phyloP scores from a whole-genome alignment of 2,888 invertebrate species.

The Graphium colonna region DNA sequence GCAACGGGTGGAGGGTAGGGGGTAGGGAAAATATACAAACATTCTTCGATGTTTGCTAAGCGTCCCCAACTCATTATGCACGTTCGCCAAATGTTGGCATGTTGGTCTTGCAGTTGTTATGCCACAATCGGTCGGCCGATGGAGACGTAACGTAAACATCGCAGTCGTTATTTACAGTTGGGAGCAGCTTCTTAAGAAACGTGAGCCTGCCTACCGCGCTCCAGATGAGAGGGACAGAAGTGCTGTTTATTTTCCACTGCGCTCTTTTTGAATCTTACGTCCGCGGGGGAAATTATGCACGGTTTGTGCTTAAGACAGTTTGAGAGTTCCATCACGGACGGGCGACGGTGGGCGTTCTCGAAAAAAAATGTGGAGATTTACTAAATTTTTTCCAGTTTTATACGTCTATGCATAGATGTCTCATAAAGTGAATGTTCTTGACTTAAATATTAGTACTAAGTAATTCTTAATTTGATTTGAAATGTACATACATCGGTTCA shows the following conservation, averaged over 20 bases:
- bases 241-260: constrained; percentile 66
- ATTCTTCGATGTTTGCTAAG: constrained; percentile 10
- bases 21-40: constrained; percentile 12
- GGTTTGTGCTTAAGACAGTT: constrained; percentile 53
- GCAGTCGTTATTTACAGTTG: constrained; percentile 59
- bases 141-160: constrained; percentile 55
- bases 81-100: constrained; percentile 19
- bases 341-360: constrained; percentile 24
- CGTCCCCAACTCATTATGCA: constrained; percentile 9
- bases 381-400: too few species aligned
- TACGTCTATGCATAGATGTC: too few species aligned
- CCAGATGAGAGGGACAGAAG: constrained; percentile 69
- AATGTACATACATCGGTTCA: too few species aligned
- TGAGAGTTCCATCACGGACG: constrained; percentile 38
- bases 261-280: constrained; percentile 57
- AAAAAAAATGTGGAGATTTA: constrained; percentile 28
- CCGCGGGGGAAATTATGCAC: constrained; percentile 56
- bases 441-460: too few species aligned
- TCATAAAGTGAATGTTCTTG: too few species aligned
- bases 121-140: constrained; percentile 41
- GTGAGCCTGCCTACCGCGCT: constrained; percentile 49
- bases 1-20: background rate
- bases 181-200: constrained; percentile 61
- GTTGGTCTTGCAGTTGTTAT: constrained; percentile 38
- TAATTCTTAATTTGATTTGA: too few species aligned